phyloP scores from a whole-genome alignment of 2,888 invertebrate genomes.

The Chouioia cunea region DNA sequence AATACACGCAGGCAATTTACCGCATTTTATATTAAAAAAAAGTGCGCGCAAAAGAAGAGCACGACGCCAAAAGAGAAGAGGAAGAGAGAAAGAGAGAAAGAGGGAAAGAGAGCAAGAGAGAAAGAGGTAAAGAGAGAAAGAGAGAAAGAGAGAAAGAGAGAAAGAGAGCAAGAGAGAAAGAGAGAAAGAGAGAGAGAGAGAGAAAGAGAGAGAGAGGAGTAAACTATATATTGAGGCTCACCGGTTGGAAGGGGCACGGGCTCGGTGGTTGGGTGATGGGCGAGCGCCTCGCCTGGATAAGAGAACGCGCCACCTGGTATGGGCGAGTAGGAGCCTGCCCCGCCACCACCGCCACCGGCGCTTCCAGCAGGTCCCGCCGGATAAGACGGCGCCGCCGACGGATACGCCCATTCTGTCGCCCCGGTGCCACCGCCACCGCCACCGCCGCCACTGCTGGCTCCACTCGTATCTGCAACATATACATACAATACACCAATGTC shows the following conservation, averaged over 20 bases:
- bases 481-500: background rate
- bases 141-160: constrained; percentile 6
- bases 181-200: constrained; percentile 10
- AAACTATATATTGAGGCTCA: constrained; percentile 47
- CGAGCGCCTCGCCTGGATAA: constrained; percentile 66
- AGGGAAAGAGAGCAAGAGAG: no score
- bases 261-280: constrained; percentile 67
- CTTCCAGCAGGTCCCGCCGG: constrained; percentile 62
- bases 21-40: no score
- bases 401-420: constrained; percentile 64
- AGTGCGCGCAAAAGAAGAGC: no score
- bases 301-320: constrained; percentile 66
- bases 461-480: constrained; percentile 36
- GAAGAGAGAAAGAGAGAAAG: no score
- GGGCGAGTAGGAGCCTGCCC: constrained; percentile 65
- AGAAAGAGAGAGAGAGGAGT: background rate
- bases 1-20: no score
- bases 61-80: no score
- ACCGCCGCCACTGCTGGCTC: constrained; percentile 5
- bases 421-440: constrained; percentile 30
- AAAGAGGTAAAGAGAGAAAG: no score
- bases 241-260: constrained; percentile 65
- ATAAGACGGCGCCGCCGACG: constrained; percentile 59
- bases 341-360: constrained; percentile 53
- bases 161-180: constrained; percentile 3